Conservation (phyloP, 2,797 vertebrate species). For the Eutrigla gurnardus region DNA sequence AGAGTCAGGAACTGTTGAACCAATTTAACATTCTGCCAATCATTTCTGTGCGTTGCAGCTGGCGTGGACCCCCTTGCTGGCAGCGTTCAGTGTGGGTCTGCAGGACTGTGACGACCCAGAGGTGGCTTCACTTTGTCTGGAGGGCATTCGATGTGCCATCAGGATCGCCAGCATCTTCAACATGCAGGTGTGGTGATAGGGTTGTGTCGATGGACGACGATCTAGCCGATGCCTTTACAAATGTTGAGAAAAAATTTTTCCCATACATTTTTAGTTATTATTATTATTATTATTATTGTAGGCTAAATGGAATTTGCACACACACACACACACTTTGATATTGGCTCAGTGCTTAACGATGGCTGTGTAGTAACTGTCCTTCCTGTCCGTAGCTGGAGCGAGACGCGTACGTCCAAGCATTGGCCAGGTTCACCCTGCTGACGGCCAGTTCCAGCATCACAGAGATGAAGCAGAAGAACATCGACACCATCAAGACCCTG, state of each 20-base stretch:
- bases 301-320: too few relatives aligned
- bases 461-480: conserved; percentile 99
- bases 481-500: conserved; percentile 97
- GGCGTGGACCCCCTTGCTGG: conserved; percentile 95
- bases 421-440: conserved; percentile 95
- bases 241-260: too few relatives aligned
- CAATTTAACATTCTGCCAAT: not conserved
- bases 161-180: conserved; percentile 95
- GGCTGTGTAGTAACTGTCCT: not conserved
- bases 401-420: conserved; percentile 95
- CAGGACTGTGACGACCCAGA: conserved; percentile 98
- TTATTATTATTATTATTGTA: too few relatives aligned
- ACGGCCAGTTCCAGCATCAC: conserved; percentile 98
- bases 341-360: not conserved
- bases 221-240: too few relatives aligned
- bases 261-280: too few relatives aligned
- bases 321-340: not conserved
- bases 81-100: conserved; percentile 95
- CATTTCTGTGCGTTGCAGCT: conserved; percentile 79
- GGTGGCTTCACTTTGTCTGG: conserved; percentile 93
- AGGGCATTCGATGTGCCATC: conserved; percentile 96
- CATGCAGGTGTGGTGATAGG: conserved; percentile 90
- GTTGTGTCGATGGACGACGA: too few relatives aligned
- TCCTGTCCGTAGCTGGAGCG: conserved; percentile 87
- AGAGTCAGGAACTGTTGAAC: not conserved